A percentile compares a stretch with the other conserved stretches of the same genome.
phyloP scores from a whole-genome alignment of 2,113 vertebrate species.

The Numenius arquata region DNA sequence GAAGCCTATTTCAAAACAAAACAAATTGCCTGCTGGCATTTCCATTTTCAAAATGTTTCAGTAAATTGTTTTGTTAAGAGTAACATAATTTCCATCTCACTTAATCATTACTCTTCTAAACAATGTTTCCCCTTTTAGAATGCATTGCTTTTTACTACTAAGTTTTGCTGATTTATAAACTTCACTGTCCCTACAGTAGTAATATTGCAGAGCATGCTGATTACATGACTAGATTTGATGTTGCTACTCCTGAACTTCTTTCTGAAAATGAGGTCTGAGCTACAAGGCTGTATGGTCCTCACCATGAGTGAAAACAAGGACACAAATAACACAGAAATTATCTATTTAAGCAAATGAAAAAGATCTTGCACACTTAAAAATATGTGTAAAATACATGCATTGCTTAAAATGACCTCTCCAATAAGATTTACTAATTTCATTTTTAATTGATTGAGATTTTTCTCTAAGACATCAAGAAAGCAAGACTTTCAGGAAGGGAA shows the following conservation, averaged over 20 bases:
- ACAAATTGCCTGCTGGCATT: constrained; percentile 59
- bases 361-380: background rate
- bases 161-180: constrained; percentile 49
- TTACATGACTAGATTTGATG: constrained; percentile 4
- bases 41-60: constrained; percentile 58
- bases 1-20: constrained; percentile 54
- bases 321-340: background rate
- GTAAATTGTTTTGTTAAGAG: constrained; percentile 64
- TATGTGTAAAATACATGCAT: background rate
- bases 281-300: background rate
- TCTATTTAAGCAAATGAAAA: background rate
- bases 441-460: background rate
- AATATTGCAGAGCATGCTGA: constrained; percentile 12
- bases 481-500: background rate
- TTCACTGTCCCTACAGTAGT: background rate
- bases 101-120: constrained; percentile 58
- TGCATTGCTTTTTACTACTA: constrained; percentile 14
- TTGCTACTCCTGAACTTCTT: background rate
- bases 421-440: background rate
- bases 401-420: background rate
- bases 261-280: constrained; percentile 6
- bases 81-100: constrained; percentile 59
- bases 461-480: background rate
- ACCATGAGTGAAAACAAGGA: background rate
- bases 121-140: constrained; percentile 49